These are phyloP conservation scores for Apis florea DNA, from an alignment of 1,140 invertebrate genomes.

Conservation along the genomic window DNA sequence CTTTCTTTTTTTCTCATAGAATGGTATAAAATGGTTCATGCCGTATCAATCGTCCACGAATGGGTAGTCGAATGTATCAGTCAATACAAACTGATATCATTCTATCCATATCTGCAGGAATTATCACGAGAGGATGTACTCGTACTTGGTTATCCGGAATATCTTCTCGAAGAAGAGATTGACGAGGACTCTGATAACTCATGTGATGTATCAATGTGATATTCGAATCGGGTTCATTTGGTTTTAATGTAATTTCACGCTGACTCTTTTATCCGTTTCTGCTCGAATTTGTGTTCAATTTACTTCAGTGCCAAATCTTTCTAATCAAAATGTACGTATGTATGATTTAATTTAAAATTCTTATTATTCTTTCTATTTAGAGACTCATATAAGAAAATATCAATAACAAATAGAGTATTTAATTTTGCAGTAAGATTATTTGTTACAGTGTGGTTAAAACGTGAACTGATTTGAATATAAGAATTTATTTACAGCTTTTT, in stretches of 20 bases:
- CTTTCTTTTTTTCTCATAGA: slow-evolving; percentile 32
- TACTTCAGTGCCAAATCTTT: background rate
- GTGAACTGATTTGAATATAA: background rate
- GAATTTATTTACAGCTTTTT: background rate
- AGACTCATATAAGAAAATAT: background rate
- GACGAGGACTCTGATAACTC: background rate
- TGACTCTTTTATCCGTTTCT: no score
- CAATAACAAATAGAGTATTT: slow-evolving; percentile 12
- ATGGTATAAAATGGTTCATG: slow-evolving; percentile 54
- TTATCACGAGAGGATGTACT: slow-evolving; percentile 28
- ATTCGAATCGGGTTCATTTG: background rate
- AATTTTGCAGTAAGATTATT: background rate
- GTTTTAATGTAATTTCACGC: background rate
- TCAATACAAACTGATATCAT: slow-evolving; percentile 66
- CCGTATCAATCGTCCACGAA: slow-evolving; percentile 58
- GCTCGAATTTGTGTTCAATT: background rate
- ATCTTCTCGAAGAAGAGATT: slow-evolving; percentile 58
- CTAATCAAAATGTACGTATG: background rate
- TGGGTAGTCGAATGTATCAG: slow-evolving; percentile 73
- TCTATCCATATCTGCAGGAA: slow-evolving; percentile 60
- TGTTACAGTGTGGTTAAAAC: background rate
- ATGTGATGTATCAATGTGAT: background rate
- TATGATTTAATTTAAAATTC: background rate
- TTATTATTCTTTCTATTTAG: background rate
- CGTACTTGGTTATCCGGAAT: slow-evolving; percentile 39